Conservation (phyloP, 2,797 vertebrate genomes). For the Sebastes minor region DNA sequence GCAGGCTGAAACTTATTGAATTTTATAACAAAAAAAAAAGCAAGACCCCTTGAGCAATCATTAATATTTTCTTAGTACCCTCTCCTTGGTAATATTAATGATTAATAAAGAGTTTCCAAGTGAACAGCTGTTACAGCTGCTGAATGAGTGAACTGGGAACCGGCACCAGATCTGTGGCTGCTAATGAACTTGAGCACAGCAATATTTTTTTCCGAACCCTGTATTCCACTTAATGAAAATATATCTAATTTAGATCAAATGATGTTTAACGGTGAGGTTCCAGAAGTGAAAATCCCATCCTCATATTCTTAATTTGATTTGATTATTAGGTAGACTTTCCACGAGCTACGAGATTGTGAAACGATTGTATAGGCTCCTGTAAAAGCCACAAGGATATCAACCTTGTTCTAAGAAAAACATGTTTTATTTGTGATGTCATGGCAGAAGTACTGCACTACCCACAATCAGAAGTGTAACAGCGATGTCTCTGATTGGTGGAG, state of each 20-base stretch:
- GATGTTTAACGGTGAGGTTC: background rate
- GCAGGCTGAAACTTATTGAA: background rate
- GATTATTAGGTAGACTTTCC: too few relatives aligned
- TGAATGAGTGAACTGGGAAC: background rate
- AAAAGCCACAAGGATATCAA: too few relatives aligned
- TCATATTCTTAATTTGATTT: too few relatives aligned
- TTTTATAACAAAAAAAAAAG: background rate
- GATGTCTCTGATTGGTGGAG: too few relatives aligned
- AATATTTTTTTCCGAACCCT: background rate
- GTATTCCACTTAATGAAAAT: background rate
- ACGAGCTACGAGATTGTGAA: too few relatives aligned
- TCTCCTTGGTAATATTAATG: background rate
- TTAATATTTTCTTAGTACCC: background rate
- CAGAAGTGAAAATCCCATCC: too few relatives aligned
- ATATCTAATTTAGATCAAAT: background rate
- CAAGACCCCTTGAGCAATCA: background rate
- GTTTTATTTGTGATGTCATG: too few relatives aligned
- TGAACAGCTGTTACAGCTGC: background rate
- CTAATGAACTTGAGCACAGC: background rate
- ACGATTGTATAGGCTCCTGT: too few relatives aligned
- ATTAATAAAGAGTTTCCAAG: too few relatives aligned
- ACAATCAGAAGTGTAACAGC: accelerated
- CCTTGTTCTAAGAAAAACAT: too few relatives aligned
- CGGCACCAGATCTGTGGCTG: background rate
- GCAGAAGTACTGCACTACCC: too few relatives aligned